Evolutionary conservation across 2,888 invertebrate genomes (phyloP), one percentile per base, ranked within the genome.

Genomic region (Cephus runcator): DNA sequence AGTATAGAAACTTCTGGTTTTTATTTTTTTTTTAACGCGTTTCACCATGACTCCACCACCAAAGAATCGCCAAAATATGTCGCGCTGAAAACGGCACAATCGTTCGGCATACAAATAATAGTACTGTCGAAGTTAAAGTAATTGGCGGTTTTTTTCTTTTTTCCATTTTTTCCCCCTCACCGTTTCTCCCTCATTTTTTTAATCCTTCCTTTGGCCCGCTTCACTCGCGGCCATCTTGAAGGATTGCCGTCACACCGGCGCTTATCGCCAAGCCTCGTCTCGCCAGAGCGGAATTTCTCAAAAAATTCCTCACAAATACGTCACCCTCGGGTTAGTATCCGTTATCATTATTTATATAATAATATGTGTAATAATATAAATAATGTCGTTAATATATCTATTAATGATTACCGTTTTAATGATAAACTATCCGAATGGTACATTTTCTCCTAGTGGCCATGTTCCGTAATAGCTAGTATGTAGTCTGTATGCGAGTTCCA

Each of bases 31-130:
- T 84, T 82, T 83, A 86, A 87, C 85, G 85, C 86, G 85, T 87
- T 36, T 87, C 88, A 86, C 85, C 84, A 81, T 83, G 81, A 85
- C 85, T 83, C 84, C 79, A 86, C 86, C 88, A 89, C 86, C 89
- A 89, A 90, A 89, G 88, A 87, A 88, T 90, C 89, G 88, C 90
- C 90, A 90, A 90, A 91, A 90, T 90, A 89, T 90, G 89, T 88
- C 88, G 90, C 90, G 89, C 91, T 91, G 90, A 91, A 90, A 91
- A 90, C 88, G 90, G 90, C 90, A 90, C 87, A 87, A 90, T 90
- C 91, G 90, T 90, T 90, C 90, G 91, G 90, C 91, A 91, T 90
- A 90, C 87, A 90, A 91, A 90, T 90, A 90, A 91, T 90, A 90
- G 88, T 90, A 90, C 89, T 90, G 89, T 90, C 88, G 86, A 90